Percentiles rank a stretch among this genome's conserved stretches.
phyloP scores from a whole-genome alignment of 2,113 vertebrate species.

The Mystacornis crossleyi region DNA sequence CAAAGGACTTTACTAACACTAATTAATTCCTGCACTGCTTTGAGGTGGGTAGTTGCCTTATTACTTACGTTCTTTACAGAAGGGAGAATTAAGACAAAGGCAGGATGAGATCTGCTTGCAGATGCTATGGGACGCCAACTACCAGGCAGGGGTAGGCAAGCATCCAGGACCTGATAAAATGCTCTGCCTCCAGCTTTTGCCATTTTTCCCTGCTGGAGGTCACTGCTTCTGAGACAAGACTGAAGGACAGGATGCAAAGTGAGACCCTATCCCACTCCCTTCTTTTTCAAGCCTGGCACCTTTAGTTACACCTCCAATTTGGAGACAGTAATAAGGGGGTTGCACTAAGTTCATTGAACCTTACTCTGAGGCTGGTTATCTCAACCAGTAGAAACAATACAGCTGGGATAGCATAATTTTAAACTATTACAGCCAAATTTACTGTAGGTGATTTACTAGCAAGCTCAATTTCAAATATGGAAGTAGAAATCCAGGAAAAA shows the following conservation, averaged over 20 bases:
- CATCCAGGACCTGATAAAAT: neutral
- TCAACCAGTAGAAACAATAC: neutral
- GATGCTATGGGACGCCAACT: neutral
- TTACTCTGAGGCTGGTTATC: neutral
- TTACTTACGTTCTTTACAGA: constrained; percentile 41
- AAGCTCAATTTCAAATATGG: neutral
- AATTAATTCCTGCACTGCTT: constrained; percentile 57
- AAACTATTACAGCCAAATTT: neutral
- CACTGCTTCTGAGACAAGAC: neutral
- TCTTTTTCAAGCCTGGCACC: neutral
- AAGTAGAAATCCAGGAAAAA: neutral
- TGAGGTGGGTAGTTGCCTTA: constrained; percentile 30
- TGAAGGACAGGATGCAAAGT: neutral
- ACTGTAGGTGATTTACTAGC: neutral
- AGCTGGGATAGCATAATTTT: neutral
- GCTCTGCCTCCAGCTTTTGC: neutral
- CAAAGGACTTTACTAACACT: constrained; percentile 63
- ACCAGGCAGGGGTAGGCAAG: rapidly evolving
- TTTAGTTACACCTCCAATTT: neutral
- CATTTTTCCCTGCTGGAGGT: neutral
- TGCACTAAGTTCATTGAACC: neutral
- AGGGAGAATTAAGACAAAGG: constrained; percentile 9
- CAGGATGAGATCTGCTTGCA: neutral
- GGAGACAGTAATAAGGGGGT: neutral
- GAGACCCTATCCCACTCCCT: neutral